Evolutionary conservation across 2,888 invertebrate species (phyloP).

Genomic region (Eupelmus urozonus): DNA sequence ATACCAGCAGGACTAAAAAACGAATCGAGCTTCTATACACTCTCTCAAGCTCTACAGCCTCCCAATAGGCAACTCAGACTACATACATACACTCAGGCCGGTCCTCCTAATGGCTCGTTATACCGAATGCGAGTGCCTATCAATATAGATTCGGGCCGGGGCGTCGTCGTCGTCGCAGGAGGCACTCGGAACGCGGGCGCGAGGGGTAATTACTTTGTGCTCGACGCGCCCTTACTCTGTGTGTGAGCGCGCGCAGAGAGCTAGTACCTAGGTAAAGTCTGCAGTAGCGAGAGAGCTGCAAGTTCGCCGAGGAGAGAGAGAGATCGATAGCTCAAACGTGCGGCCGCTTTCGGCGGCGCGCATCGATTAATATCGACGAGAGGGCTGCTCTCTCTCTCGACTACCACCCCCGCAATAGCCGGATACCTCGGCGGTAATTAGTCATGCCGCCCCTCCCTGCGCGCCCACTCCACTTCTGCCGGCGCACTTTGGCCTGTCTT

Average conservation of each 20-base stretch:
- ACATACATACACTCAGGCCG: background rate
- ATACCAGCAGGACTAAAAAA: no score
- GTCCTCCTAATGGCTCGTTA: slow-evolving; percentile 58
- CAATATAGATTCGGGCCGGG: slow-evolving; percentile 55
- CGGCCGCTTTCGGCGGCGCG: slow-evolving; percentile 49
- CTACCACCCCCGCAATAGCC: slow-evolving; percentile 36
- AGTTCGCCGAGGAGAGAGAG: background rate
- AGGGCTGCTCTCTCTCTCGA: slow-evolving; percentile 40
- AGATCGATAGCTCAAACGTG: slow-evolving; percentile 59
- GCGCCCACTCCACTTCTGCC: background rate
- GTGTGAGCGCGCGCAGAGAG: background rate
- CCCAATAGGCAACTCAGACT: background rate
- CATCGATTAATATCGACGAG: slow-evolving; percentile 58
- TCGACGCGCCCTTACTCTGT: slow-evolving; percentile 26
- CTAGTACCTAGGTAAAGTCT: slow-evolving; percentile 43
- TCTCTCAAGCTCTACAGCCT: slow-evolving; percentile 11
- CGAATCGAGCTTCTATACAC: background rate
- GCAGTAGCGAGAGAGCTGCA: background rate
- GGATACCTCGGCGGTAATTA: slow-evolving; percentile 47
- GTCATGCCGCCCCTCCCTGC: slow-evolving; percentile 30
- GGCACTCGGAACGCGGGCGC: background rate
- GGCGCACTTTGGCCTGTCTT: background rate
- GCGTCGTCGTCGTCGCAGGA: slow-evolving; percentile 31
- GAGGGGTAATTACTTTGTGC: slow-evolving; percentile 59
- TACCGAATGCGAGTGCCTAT: slow-evolving; percentile 58